phyloP scores from a whole-genome alignment of 2,888 invertebrate species.

The Rotaria sp. region DNA sequence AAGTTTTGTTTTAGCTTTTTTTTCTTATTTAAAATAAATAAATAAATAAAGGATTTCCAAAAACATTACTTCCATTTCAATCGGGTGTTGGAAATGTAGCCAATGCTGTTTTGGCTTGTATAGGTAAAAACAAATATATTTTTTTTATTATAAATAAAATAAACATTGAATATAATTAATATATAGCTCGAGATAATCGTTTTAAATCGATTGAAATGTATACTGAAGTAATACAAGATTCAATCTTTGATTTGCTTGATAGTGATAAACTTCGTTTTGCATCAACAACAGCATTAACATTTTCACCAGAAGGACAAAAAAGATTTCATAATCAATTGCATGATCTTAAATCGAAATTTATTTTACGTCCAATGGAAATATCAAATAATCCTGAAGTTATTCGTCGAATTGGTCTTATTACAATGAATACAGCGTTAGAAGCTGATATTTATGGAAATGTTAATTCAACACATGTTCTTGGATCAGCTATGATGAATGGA shows the following conservation, averaged over 20 bases:
- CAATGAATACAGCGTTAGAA: conserved; percentile 30
- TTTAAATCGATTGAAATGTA: conserved; percentile 24
- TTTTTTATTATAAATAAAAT: not conserved
- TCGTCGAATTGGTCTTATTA: conserved; percentile 8
- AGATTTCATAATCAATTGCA: not conserved
- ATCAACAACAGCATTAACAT: conserved; percentile 27
- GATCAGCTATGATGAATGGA: conserved; percentile 27
- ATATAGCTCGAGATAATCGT: not conserved
- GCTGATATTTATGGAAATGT: conserved; percentile 30
- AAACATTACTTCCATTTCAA: conserved; percentile 24
- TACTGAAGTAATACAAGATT: conserved; percentile 30
- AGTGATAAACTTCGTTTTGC: conserved; percentile 16
- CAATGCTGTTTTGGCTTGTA: conserved; percentile 25
- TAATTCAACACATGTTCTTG: conserved; percentile 21
- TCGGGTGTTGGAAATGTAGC: conserved; percentile 28
- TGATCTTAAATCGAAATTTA: conserved; percentile 5
- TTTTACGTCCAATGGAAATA: conserved; percentile 21
- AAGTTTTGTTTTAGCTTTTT: not conserved
- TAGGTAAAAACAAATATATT: not conserved
- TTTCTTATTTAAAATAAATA: not conserved
- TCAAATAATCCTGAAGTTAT: conserved; percentile 25
- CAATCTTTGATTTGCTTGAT: conserved; percentile 27
- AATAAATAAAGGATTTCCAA: not conserved
- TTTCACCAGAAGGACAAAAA: not conserved
- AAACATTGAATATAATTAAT: no score